Base-by-base conservation (phyloP, 2,113 vertebrate species). In the Oophaga pumilio region DNA sequence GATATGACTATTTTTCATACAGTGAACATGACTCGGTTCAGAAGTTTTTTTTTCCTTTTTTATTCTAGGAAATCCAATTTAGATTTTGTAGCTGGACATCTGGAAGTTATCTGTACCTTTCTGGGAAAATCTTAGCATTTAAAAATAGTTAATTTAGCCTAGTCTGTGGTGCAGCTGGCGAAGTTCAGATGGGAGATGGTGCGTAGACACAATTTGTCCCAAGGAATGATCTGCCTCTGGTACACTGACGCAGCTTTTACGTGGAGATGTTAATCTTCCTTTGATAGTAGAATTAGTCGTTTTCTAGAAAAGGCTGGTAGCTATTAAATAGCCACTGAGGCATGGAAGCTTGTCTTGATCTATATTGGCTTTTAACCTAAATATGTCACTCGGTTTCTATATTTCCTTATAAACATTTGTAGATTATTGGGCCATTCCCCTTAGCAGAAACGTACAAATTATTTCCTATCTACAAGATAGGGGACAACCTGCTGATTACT, bases 81-180 rank as follows among this genome's bases (percentile, higher is more conserved):
- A 74, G 22, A 52, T 73, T 76, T 52, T 74, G 53, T 60, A 81
- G 22, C 18, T 52, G 20, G 9, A 73, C 86, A 82, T 87, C 86
- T 87, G 86, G 78, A 87, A 82, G 66, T 87, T 71, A 87, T 87
- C 77, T 62, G 12, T 43, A 74, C 86, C 53, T 87, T 87, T 66
- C 78, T 82, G 86, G 64, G 68, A 74, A 79, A 87, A 87, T 24
- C 9, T 7, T 50, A 77, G 56, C 73, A 76, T 77, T 64, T 24
- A 76, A 64, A 52, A 77, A 62, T 76, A 60, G 52, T 74, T 74
- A 33, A 85, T 74, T 82, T 68, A 82, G 66, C 33, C 8, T 64
- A 71, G 73, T 22, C 53, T 77, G 52, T 50, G 18, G 43, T 52
- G 84, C 84, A 85, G 82, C 71, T 85, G 69, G 53, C 73, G 62